Base-by-base conservation (phyloP, 2,797 vertebrate genomes). In the Hyperoplus lanceolatus region DNA sequence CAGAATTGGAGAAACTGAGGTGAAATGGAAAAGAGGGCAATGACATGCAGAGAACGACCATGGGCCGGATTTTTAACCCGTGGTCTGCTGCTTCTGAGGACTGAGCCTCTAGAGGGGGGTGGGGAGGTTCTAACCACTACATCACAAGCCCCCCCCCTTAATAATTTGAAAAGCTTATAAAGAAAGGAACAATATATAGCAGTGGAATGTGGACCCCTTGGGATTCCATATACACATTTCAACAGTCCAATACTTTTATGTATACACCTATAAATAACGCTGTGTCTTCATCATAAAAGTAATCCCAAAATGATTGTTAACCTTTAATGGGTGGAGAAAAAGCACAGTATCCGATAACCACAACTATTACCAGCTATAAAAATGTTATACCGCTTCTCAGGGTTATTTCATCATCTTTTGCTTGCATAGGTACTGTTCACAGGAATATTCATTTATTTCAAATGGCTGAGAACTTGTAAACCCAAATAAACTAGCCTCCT, bases 361-460 rank as follows among this genome's bases (percentile, higher is more conserved):
- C 39, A 60, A 51, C 45, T 57, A 53, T 39, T 38, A 42, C 62
- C 0, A 50, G 62, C 62, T 62, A n/a, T 65, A 38, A 53, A 73
- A 48, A 21, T 36, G 0, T 75, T 51, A 71, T 12, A 36, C 36
- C 46, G 29, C 14, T 43, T 61, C 14, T 53, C 29, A 4, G 29
- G 7, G 5, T 54, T 43, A 9, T 70, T 77, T 75, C 57, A 60
- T 72, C 38, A 45, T 45, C 12, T 59, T 70, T 75, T 71, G 43
- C 14, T 42, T 59, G 14, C 53, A 75, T 29, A 29, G 29, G 46
- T 66, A 38, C 21, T 68, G 15, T 7, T 15, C 58, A 53, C 38
- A 74, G 58, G 36, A 60, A 63, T 54, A 60, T 55, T 70, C 51
- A 38, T 54, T 66, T 53, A 61, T 78, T 67, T 70, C 16, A 51